A percentile compares a stretch with the other conserved stretches of the same genome.
These are phyloP conservation scores for Galerucella pusilla DNA, from an alignment of 2,888 invertebrate species.

Conservation along the genomic window DNA sequence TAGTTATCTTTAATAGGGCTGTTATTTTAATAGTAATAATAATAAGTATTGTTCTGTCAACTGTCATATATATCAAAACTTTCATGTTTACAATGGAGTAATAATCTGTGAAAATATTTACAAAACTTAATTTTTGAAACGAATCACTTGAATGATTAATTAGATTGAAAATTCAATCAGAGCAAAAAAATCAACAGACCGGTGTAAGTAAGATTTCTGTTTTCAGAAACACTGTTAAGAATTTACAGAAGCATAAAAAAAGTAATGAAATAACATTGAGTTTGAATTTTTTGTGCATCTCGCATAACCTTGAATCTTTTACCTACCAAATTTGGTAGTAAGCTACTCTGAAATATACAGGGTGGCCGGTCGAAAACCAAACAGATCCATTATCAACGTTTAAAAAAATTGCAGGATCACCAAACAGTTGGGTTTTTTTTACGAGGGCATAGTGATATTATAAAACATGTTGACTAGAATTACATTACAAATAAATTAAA, in stretches of 20 bases:
- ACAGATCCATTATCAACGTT: neutral
- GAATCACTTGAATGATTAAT: conserved; percentile 23
- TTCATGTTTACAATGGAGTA: too few relatives aligned
- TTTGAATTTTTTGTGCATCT: conserved; percentile 1
- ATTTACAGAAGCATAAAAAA: conserved; percentile 33
- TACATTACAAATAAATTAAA: too few relatives aligned
- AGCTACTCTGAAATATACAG: neutral
- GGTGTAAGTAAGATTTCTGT: conserved; percentile 14
- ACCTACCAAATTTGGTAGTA: neutral
- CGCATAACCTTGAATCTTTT: neutral
- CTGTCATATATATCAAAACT: too few relatives aligned
- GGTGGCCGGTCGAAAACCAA: neutral
- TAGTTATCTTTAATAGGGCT: too few relatives aligned
- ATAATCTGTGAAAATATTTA: conserved; percentile 12
- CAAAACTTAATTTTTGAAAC: conserved; percentile 9
- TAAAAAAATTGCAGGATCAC: too few relatives aligned
- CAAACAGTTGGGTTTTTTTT: too few relatives aligned
- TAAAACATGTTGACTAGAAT: too few relatives aligned
- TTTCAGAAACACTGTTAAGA: conserved; percentile 35
- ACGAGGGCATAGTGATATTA: too few relatives aligned
- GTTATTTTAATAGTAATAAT: too few relatives aligned
- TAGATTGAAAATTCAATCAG: conserved; percentile 37
- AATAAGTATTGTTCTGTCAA: too few relatives aligned
- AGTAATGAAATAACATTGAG: neutral
- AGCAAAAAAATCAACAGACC: conserved; percentile 41